A percentile compares a stretch with the other conserved stretches of the same genome.
Conservation (phyloP, 2,888 invertebrate species). For the Sycophila texana region DNA sequence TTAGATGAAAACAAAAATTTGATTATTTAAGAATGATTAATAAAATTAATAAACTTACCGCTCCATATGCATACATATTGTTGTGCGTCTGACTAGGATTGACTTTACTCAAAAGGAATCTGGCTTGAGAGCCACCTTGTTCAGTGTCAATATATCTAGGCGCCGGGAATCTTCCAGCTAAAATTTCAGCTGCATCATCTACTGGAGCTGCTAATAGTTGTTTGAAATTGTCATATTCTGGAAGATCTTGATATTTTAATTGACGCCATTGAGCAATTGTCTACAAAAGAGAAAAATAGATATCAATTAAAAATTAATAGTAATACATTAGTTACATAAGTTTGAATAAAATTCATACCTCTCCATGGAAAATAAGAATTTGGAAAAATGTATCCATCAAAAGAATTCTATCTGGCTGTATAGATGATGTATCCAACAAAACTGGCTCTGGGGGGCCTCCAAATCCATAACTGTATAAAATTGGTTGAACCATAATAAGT, state of each 20-base stretch:
- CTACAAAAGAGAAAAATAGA: slow-evolving; percentile 74
- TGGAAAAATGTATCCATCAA: slow-evolving; percentile 99
- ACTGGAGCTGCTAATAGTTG: slow-evolving; percentile 96
- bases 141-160: slow-evolving; percentile 99
- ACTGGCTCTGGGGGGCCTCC: slow-evolving; percentile 98
- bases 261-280: slow-evolving; percentile 98
- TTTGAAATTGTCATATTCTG: slow-evolving; percentile 98
- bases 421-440: slow-evolving; percentile 96
- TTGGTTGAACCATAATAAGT: slow-evolving; percentile 99
- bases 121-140: slow-evolving; percentile 99
- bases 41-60: slow-evolving; percentile 79
- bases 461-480: slow-evolving; percentile 98
- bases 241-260: slow-evolving; percentile 95
- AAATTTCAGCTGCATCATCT: slow-evolving; percentile 97
- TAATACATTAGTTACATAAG: background rate
- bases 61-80: slow-evolving; percentile 97
- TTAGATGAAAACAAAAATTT: slow-evolving; percentile 39
- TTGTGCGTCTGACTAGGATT: slow-evolving; percentile 99
- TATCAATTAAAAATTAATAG: background rate
- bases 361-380: slow-evolving; percentile 99
- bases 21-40: background rate
- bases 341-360: slow-evolving; percentile 78
- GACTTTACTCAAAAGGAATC: slow-evolving; percentile 98
- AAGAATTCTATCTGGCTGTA: slow-evolving; percentile 96
- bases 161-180: slow-evolving; percentile 97